phyloP scores from a whole-genome alignment of 2,797 vertebrate genomes.

The Bradypus variegatus region DNA sequence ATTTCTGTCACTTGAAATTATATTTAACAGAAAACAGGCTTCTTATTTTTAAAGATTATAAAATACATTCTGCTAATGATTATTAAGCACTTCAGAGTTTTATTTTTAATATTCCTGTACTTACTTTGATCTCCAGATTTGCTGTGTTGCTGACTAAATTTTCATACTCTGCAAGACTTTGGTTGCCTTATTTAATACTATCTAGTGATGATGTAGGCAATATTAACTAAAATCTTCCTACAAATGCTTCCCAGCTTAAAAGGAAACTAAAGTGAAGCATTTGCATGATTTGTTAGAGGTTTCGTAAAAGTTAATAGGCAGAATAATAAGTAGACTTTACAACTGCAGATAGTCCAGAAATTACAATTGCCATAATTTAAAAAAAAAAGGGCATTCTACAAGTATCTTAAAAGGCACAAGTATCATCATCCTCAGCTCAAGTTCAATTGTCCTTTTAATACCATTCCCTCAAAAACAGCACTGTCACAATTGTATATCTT shows the following conservation, averaged over 20 bases:
- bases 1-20: constrained; percentile 30
- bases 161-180: neutral
- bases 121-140: neutral
- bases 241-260: neutral
- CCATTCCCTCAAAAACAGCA: neutral
- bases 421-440: neutral
- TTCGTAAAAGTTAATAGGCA: constrained; percentile 16
- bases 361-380: neutral
- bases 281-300: neutral
- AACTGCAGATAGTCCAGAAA: neutral
- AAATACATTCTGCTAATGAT: neutral
- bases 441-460: neutral
- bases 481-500: neutral
- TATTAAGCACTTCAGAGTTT: neutral
- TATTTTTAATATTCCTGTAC: constrained; percentile 17
- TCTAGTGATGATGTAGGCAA: neutral
- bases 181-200: neutral
- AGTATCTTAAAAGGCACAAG: constrained; percentile 7
- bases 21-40: constrained; percentile 15
- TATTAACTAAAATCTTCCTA: neutral
- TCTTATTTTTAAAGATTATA: constrained; percentile 18
- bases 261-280: neutral
- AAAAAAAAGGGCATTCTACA: neutral
- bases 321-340: neutral
- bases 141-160: neutral